Base-by-base conservation (phyloP, 2,888 invertebrate species). In the Iphiclides podalirius region DNA sequence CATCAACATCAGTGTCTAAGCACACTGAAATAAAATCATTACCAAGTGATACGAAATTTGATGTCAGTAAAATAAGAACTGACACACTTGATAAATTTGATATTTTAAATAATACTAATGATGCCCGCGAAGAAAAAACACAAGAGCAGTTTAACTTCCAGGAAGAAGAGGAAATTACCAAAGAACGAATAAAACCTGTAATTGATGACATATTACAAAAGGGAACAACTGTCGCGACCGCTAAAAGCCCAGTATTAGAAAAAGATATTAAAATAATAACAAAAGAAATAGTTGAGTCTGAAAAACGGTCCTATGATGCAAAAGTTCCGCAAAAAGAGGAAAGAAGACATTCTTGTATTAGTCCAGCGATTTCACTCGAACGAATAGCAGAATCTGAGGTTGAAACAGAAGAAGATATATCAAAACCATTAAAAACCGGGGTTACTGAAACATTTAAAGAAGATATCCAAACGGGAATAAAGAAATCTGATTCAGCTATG, bases 401-500 rank as follows among this genome's bases (percentile, higher is more conserved):
- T 12, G 88, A 88, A 72, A 66, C 69, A n/a, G 86, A 87, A 43
- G 87, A 87, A 56, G 87, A 88, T 61, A 58, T 58, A 14, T 56
- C 63, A 6, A 78, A 75, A 52, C 31, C 57, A 20, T 14, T 52
- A 23, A 39, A 9, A n/a, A 15, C 1, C 17, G 38, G 33, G 26
- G 4, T 1, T 4, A 31, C n/a, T 34, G 52, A 28, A 13, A 28
- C 52, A 23, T 55, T 59, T 12, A 65, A 66, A 45, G 45, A 61
- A 15, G 54, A 59, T 15, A 71, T 75, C 54, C 54, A 61, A 52
- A 52, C 60, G 38, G 79, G 76, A 53, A 66, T 88, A 52, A 87
- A 87, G 52, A 88, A 87, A 64, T 88, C 88, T 1, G 88, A 88
- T 52, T 88, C 88, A 1, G 76, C 87, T 4, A 88, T 88, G 87